A percentile compares a stretch with the other conserved stretches of the same genome.
Evolutionary conservation across 2,113 vertebrate species (phyloP).

Genomic region (Crocuta crocuta): DNA sequence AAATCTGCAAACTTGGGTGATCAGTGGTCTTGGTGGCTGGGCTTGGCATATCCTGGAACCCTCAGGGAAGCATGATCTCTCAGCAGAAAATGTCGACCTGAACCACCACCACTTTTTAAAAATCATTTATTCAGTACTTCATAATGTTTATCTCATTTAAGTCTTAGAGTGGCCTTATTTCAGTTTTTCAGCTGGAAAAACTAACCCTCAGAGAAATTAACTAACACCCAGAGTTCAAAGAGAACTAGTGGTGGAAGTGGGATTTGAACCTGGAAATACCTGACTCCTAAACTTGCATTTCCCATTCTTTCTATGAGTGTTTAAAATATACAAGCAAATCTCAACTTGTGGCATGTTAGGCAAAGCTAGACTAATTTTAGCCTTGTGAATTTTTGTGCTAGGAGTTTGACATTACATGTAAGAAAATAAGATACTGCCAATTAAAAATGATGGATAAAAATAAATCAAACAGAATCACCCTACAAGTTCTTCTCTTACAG

Average conservation of each 20-base stretch:
- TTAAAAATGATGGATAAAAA: conserved; percentile 21
- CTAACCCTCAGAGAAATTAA: background rate
- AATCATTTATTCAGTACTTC: background rate
- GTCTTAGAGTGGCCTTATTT: background rate
- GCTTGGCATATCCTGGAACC: background rate
- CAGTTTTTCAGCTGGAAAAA: background rate
- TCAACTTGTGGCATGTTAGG: background rate
- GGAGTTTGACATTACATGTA: conserved; percentile 13
- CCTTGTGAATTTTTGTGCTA: conserved; percentile 12
- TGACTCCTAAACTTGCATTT: background rate
- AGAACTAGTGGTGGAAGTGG: background rate
- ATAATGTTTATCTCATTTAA: background rate
- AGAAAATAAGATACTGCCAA: conserved; percentile 40
- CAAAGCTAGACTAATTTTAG: conserved; percentile 26
- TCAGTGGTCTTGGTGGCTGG: background rate
- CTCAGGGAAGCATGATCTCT: background rate
- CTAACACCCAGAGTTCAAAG: background rate
- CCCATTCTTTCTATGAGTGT: background rate
- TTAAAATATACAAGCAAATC: conserved; percentile 40
- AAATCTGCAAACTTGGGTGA: background rate
- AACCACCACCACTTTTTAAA: background rate
- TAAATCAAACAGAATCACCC: background rate
- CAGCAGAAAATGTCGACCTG: background rate
- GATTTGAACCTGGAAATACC: conserved; percentile 50
- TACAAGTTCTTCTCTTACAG: background rate